phyloP scores from a whole-genome alignment of 2,797 vertebrate genomes.

The Lophotriccus pileatus region DNA sequence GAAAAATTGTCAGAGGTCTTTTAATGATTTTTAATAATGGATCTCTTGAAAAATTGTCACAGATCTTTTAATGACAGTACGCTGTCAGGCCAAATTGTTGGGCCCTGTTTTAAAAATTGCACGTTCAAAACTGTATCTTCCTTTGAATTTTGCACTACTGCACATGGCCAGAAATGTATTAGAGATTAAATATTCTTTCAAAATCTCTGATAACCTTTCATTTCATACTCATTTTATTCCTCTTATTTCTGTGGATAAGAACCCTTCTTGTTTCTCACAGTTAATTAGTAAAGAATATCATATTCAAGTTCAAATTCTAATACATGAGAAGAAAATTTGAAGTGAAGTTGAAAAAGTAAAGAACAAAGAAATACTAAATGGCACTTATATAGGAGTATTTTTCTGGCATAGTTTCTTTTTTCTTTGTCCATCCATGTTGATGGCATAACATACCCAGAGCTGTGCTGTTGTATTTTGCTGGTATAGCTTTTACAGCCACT shows the following conservation, averaged over 20 bases:
- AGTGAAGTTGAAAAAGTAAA: background rate
- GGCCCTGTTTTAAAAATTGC: background rate
- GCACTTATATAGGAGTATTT: background rate
- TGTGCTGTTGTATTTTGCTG: background rate
- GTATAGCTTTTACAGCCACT: background rate
- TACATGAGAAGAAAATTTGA: background rate
- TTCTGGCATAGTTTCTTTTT: background rate
- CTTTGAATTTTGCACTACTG: background rate
- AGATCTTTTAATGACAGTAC: background rate
- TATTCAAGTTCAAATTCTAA: background rate
- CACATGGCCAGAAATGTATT: background rate
- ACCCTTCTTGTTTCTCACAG: background rate
- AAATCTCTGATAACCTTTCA: background rate
- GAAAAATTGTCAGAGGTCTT: background rate
- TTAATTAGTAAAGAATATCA: background rate
- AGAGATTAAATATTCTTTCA: background rate
- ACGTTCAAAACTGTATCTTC: background rate
- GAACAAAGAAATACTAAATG: background rate
- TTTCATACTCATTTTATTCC: background rate
- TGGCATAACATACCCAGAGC: background rate
- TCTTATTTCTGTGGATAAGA: background rate
- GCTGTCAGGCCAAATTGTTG: background rate
- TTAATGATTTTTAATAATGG: background rate
- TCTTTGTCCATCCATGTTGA: background rate
- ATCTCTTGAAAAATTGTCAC: background rate